Base-by-base conservation (phyloP, 2,888 invertebrate species). In the Colletes collaris region DNA sequence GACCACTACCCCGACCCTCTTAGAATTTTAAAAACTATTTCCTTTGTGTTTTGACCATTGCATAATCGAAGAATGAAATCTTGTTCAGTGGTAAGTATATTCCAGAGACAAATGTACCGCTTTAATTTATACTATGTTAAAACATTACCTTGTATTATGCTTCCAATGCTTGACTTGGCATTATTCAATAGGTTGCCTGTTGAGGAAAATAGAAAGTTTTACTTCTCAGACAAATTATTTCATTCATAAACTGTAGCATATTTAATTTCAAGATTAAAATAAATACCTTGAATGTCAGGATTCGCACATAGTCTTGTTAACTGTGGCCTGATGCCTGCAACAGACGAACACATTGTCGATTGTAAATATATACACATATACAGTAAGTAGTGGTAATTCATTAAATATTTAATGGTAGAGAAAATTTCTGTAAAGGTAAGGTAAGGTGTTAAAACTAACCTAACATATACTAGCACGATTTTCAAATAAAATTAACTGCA, bases 141-240 rank as follows among this genome's bases (percentile, higher is more conserved):
- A 79, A 56, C 19, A 27, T 86, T 87, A 91, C 91, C 90, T 89
- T 88, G 87, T 3, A 89, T 65, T 7, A 86, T 63, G 62, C 76
- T 89, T 58, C 83, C 84, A 62, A 87, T 65, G 49, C 74, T 87
- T 16, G 72, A 76, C 44, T 68, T 88, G 0, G 87, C 76, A 11
- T 80, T 19, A 59, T 65, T 83, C 0, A 86, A 56, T 66, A 89
- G 49, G 56, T 60, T 85, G 71, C 86, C 89, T 85, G 71, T 19
- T 62, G 1, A 37, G 55, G 69, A 49, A 67, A 16, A 64, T 37
- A 49, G 40, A 64, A 65, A 37, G 4, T 49, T 37, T 16, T 44
- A 44, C 19, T 70, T 2, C 52, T 16, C 4, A 16, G 10, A 52
- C 10, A 35, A 37, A 40, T 2, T 40, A 63, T 35, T 11, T 0